Evolutionary conservation across 2,888 invertebrate genomes (phyloP).

Genomic region (Sceliomorpha sp.): DNA sequence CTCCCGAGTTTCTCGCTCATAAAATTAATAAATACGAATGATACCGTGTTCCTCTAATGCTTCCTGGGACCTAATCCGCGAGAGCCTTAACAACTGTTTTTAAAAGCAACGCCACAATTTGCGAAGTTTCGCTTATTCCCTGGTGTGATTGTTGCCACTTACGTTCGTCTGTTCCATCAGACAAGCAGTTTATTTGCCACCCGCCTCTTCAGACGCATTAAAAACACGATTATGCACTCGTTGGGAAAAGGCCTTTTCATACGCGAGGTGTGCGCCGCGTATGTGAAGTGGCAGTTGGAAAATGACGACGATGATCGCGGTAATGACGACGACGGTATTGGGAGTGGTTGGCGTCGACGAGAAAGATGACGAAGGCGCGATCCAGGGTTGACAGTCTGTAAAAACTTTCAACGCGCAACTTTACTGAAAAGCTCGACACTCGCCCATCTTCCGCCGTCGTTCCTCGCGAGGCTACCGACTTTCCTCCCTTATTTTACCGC

Average conservation of each 20-base stretch:
- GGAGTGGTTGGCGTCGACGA: slow-evolving; percentile 20
- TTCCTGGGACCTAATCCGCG: too few species aligned
- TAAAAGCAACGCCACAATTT: slow-evolving; percentile 22
- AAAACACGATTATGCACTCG: slow-evolving; percentile 47
- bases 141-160: slow-evolving; percentile 28
- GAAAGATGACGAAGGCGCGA: slow-evolving; percentile 37
- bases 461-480: slow-evolving; percentile 24
- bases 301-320: slow-evolving; percentile 47
- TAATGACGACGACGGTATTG: slow-evolving; percentile 20
- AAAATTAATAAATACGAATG: too few species aligned
- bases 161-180: slow-evolving; percentile 26
- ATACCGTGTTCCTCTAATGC: too few species aligned
- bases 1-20: too few species aligned
- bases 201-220: slow-evolving; percentile 28
- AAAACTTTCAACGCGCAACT: slow-evolving; percentile 70
- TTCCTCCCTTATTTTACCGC: slow-evolving; percentile 56
- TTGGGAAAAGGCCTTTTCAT: slow-evolving; percentile 42
- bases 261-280: slow-evolving; percentile 25
- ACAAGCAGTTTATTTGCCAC: slow-evolving; percentile 37
- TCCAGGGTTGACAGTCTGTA: slow-evolving; percentile 71
- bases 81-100: too few species aligned
- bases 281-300: slow-evolving; percentile 31
- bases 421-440: slow-evolving; percentile 66
- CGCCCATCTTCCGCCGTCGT: slow-evolving; percentile 39
- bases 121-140: slow-evolving; percentile 22